Evolutionary conservation across 2,113 vertebrate species (phyloP).

Genomic region (Peromyscus leucopus): DNA sequence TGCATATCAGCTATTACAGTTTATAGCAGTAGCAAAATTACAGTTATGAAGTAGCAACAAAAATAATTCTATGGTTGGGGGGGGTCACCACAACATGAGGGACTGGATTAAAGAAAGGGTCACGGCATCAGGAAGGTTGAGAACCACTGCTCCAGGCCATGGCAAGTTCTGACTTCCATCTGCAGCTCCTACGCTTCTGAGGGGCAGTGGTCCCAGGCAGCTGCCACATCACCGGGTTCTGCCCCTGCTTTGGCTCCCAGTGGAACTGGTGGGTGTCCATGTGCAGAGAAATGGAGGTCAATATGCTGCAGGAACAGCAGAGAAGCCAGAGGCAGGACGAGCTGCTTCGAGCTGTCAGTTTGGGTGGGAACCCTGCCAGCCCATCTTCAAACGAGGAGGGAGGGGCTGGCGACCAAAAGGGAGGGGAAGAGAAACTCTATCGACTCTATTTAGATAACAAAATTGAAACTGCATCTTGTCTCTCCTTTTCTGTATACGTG

Average conservation of each 20-base stretch:
- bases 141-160: background rate
- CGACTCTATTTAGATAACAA: background rate
- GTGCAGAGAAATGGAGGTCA: background rate
- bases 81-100: too few species aligned
- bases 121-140: background rate
- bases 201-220: accelerated
- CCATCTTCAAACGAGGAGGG: background rate
- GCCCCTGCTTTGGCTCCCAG: background rate
- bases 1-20: background rate
- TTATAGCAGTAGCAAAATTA: background rate
- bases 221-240: accelerated
- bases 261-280: background rate
- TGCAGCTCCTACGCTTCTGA: background rate
- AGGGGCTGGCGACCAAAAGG: background rate
- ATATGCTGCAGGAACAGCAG: background rate
- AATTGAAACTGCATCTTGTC: background rate
- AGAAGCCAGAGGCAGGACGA: background rate
- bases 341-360: background rate
- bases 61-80: background rate
- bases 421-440: background rate
- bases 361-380: background rate
- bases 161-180: too few species aligned
- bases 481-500: background rate
- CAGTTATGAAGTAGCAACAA: background rate
- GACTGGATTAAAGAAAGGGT: background rate